Base-by-base conservation (phyloP, 2,888 invertebrate species). In the Dryococelus australis region DNA sequence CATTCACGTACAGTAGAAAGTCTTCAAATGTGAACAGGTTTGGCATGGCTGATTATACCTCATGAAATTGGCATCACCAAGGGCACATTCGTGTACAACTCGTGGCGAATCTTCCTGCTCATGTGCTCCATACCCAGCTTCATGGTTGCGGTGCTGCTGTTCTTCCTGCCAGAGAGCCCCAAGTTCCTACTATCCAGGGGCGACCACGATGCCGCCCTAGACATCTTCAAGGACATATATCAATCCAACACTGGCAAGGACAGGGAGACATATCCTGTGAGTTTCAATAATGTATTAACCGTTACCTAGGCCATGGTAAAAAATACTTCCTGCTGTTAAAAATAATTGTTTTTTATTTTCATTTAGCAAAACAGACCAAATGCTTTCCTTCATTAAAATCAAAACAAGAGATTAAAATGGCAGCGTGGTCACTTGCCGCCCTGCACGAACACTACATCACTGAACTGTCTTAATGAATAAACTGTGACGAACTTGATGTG, bases 91-190 rank as follows among this genome's bases (percentile, higher is more conserved):
- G 95, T 95, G 47, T 98, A 97, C 93, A 97, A 97, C 93, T 98
- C 98, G 87, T 98, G 98, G 98, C 95, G 98, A 91, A 96, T 98
- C 91, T 98, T 98, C 93, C 93, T 98, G 90, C 93, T 97, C 90
- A 95, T 98, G 89, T 98, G 98, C 94, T 96, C 98, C 90, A 92
- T 97, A 90, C 98, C 98, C 86, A 97, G 97, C 87, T 96, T 98
- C 92, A 92, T 98, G 89, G 98, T 98, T 88, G 97, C 97, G 87
- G 95, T 96, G 89, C 93, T 98, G 90, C 94, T 98, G 53, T 95
- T 97, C 92, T 95, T 97, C 90, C 93, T 97, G 91, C 98, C 98
- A 8, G 98, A 98, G 92, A 98, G 98, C 90, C 98, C 98, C 0
- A 98, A 98, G 92, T 98, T 97, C 93, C 94, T 98, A 87, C 93